Base-by-base conservation (phyloP, 2,888 invertebrate species). In the Drosophila paramelanica region DNA sequence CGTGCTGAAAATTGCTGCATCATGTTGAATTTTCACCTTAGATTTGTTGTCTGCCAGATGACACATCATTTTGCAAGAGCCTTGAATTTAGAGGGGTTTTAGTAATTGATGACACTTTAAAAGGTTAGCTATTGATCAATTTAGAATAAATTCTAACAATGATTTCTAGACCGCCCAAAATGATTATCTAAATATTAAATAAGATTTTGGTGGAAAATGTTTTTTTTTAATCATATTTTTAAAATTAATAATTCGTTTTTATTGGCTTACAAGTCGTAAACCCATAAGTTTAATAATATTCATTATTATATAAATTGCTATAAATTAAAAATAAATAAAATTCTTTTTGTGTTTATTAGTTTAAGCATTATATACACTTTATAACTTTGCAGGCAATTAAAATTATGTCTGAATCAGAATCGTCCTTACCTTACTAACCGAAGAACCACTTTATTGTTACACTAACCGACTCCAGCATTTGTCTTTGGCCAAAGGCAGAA, bases 1-100 rank as follows among this genome's bases (percentile, higher is more conserved):
- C n/a, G 11, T 31, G 8, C 8, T n/a, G 39, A 56, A 67, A 59
- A 39, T 11, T 41, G 62, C 67, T 31, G 13, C 20, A 53, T 67
- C 77, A 77, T 45, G 36, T 70, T 45, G 33, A 53, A 57, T 57
- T 53, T 71, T 77, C 61, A 61, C 51, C 52, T 39, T 23, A 10
- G 53, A 46, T 31, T 42, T 73, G 52, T 59, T 36, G 17, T 20
- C 33, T 14, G 42, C 14, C 11, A 45, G 45, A 77, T 77, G 77
- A 77, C 46, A 14, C 6, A 39, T 14, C 17, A 25, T 17, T 67
- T 53, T 45, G 11, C 1, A 41, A 10, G 41, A 42, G 23, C 42
- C 13, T 52, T 23, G 45, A 10, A 36, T 8, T 27, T 33, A 14
- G 36, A 11, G 43, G 52, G 36, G 42, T 51, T 43, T 8, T 51